These are phyloP conservation scores for Emydoidea blandingii DNA, from an alignment of 2,797 vertebrate species.

Conservation along the genomic window DNA sequence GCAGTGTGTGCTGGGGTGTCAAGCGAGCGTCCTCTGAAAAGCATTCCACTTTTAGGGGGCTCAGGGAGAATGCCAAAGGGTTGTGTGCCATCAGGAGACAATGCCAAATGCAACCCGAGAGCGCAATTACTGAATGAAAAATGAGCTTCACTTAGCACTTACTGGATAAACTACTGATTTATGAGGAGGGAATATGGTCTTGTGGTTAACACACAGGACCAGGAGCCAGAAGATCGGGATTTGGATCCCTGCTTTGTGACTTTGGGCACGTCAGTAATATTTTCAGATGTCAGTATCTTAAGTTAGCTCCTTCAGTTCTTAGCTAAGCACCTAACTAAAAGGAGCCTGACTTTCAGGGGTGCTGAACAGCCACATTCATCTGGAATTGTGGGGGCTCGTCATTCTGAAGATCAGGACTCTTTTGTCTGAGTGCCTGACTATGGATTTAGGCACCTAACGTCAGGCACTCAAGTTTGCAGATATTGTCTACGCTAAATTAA, in stretches of 20 bases:
- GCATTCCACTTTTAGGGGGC: slow-evolving; percentile 2
- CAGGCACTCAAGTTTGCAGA: not conserved
- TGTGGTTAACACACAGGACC: slow-evolving; percentile 74
- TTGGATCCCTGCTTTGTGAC: not conserved
- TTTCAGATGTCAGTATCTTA: not conserved
- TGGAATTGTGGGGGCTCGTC: not conserved
- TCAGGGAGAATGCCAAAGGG: slow-evolving; percentile 7
- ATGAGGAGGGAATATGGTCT: slow-evolving; percentile 71
- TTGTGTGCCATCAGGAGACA: not conserved
- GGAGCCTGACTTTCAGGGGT: not conserved
- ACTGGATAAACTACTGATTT: slow-evolving; percentile 72
- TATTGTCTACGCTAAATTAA: not conserved
- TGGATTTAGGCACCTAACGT: not conserved
- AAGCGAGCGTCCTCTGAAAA: not conserved
- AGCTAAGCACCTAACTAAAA: not conserved
- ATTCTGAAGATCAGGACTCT: not conserved
- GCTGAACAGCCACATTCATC: not conserved
- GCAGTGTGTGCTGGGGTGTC: not conserved
- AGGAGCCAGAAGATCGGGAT: slow-evolving; percentile 50
- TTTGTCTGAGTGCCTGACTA: not conserved
- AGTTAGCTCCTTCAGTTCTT: not conserved
- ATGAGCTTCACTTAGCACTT: slow-evolving; percentile 74
- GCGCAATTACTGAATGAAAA: slow-evolving; percentile 67
- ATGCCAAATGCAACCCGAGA: slow-evolving; percentile 63
- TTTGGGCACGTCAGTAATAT: slow-evolving; percentile 47